Base-by-base conservation (phyloP, 2,888 invertebrate genomes). In the Quadroppia sp. region DNA sequence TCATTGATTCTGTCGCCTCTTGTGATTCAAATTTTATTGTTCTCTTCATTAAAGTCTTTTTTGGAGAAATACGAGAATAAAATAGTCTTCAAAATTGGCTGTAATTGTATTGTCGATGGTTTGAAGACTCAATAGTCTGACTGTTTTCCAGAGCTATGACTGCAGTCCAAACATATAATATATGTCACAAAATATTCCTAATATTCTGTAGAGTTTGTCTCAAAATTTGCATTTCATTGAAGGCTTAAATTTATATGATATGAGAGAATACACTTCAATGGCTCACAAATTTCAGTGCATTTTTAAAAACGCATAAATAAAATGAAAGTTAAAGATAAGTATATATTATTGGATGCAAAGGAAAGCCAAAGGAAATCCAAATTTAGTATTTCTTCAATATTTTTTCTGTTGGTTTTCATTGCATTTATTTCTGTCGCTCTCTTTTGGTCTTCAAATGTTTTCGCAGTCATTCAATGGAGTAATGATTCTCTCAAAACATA, bases 1-100 rank as follows among this genome's bases (percentile, higher is more conserved):
- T 61, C 17, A 28, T 61, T 28, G 32, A 1, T 20, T 32, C 20
- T 61, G n/a, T 53, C 53, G 23, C 32, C 61, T 61, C 15, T 61
- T 32, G 32, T 61, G 32, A 61, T 61, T 61, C 61, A 61, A 61
- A 36, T 61, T 32, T 61, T 32, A 61, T n/a, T 61, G 32, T 32
- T 61, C 61, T 61, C 17, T 61, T 61, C 61, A 61, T 61, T 61
- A 61, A 32, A 32, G 28, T n/a, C 53, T 23, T 25, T 25, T 23
- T 25, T 13, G 1, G 23, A 53, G 25, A 9, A 53, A 25, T 25
- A 23, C 23, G 25, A 53, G 25, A 50, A 50, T 9, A 53, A 23
- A 53, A 53, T 15, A 6, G 53, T 25, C 53, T 6, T 2, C 45
- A 53, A 15, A 50, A 50, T 50, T 50, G 50, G 20, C 17, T 50